phyloP scores from a whole-genome alignment of 1,140 invertebrate species.

The Drosophila burlai region DNA sequence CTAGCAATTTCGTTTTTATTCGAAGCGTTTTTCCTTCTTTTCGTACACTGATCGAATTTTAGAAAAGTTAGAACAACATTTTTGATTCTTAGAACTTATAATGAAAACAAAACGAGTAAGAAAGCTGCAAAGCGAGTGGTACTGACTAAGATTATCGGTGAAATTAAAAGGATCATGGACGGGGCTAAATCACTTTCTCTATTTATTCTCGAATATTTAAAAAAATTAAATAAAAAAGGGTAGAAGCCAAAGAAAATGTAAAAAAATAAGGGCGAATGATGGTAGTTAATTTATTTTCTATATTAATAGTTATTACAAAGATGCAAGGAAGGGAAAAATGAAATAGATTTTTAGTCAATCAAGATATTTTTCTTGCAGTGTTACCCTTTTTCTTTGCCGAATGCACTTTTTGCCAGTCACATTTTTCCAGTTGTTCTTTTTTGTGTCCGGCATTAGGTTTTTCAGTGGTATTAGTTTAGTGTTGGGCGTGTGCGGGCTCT shows the following conservation, averaged over 20 bases:
- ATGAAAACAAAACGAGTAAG: neutral
- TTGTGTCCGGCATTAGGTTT: constrained; percentile 25
- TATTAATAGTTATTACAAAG: neutral
- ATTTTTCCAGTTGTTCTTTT: constrained; percentile 35
- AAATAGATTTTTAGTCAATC: neutral
- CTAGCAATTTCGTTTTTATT: constrained; percentile 54
- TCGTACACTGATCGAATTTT: neutral
- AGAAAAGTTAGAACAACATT: neutral
- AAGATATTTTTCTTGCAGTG: neutral
- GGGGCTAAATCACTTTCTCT: neutral
- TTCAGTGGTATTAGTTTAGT: constrained; percentile 54
- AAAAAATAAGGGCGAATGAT: neutral
- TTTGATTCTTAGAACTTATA: no score
- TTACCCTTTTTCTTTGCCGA: constrained; percentile 14
- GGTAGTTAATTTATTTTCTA: neutral
- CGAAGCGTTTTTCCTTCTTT: constrained; percentile 26
- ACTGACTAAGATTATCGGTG: neutral
- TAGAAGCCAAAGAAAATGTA: neutral
- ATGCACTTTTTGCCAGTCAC: constrained; percentile 37
- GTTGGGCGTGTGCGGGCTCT: constrained; percentile 59
- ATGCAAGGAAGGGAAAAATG: neutral
- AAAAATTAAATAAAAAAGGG: neutral
- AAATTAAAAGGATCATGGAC: neutral
- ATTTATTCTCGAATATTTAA: neutral
- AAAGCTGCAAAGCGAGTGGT: no score